A percentile compares a stretch with the other conserved stretches of the same genome.
phyloP scores from a whole-genome alignment of 2,888 invertebrate genomes.

The Noctua pronuba region DNA sequence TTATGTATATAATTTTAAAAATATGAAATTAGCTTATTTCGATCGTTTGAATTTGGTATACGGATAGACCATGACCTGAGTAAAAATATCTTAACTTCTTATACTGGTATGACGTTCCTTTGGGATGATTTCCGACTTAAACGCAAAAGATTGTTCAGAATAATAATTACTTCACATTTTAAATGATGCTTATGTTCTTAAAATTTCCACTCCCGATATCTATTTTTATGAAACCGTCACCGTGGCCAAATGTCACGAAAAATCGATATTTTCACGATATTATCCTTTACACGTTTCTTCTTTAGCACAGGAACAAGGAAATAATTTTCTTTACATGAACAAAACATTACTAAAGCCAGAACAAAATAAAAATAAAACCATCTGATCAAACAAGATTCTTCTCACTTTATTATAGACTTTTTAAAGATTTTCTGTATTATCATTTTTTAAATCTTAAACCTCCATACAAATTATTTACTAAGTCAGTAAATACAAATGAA shows the following conservation, averaged over 20 bases:
- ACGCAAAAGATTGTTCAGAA: not conserved
- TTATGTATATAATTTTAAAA: not conserved
- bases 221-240: too few relatives aligned
- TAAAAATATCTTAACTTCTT: not conserved
- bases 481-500: slow-evolving; percentile 37
- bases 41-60: not conserved
- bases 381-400: not conserved
- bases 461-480: slow-evolving; percentile 17
- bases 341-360: not conserved
- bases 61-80: not conserved
- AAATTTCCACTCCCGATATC: not conserved
- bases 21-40: not conserved
- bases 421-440: not conserved
- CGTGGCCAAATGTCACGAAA: too few relatives aligned
- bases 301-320: not conserved
- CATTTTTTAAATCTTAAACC: slow-evolving; percentile 16
- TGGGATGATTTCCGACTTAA: too few relatives aligned
- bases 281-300: not conserved
- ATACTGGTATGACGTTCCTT: too few relatives aligned
- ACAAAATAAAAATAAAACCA: not conserved
- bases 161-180: not conserved
- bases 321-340: not conserved
- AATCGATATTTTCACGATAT: not conserved
- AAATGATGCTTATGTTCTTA: too few relatives aligned
- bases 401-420: not conserved